Evolutionary conservation across 2,888 invertebrate species (phyloP).

Genomic region (Linnaemya vulpina): DNA sequence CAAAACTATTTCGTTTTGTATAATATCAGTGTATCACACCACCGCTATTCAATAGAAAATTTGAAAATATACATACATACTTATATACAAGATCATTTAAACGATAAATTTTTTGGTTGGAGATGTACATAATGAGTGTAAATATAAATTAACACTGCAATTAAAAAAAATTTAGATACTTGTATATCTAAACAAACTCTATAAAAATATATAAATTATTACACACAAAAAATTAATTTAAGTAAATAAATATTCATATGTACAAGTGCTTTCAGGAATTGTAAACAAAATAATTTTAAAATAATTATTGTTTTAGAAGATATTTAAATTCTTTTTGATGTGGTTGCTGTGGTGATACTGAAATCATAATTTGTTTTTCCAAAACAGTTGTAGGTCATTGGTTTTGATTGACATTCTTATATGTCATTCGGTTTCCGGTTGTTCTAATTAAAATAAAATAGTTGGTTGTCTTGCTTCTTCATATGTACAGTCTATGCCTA

Average conservation of each 20-base stretch:
- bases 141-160: slow-evolving; percentile 63
- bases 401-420: slow-evolving; percentile 54
- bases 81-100: slow-evolving; percentile 25
- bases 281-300: slow-evolving; percentile 19
- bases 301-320: slow-evolving; percentile 12
- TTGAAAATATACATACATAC: not conserved
- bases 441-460: slow-evolving; percentile 44
- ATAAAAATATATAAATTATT: slow-evolving; percentile 12
- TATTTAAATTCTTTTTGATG: slow-evolving; percentile 22
- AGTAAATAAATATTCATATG: no score
- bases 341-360: not conserved
- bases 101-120: not conserved
- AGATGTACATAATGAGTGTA: slow-evolving; percentile 32
- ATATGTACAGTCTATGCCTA: not conserved
- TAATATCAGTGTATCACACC: slow-evolving; percentile 32
- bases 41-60: not conserved
- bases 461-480: not conserved
- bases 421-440: slow-evolving; percentile 56
- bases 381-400: slow-evolving; percentile 28
- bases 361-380: slow-evolving; percentile 31
- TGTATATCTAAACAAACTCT: not conserved
- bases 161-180: slow-evolving; percentile 29
- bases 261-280: not conserved
- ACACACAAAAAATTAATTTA: no score
- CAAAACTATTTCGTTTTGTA: not conserved